Evolutionary conservation across 2,113 vertebrate species (phyloP), one percentile per base, ranked within the genome.

Genomic region (Fregetta grallaria): DNA sequence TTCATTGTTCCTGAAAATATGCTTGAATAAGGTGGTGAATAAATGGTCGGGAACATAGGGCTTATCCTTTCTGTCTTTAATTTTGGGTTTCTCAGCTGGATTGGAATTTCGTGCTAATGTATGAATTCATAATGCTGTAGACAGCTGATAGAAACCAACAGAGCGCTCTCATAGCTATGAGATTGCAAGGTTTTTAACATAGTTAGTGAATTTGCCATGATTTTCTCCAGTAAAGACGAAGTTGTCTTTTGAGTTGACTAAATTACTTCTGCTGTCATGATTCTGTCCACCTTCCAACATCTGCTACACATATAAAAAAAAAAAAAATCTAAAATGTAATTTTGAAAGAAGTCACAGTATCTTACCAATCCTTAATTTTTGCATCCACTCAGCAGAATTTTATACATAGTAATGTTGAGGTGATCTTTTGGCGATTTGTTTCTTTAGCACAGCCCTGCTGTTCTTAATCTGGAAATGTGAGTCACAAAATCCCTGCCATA

Each of bases 381-480:
- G 83, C 26, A 7, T 72, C 7, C 44, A n/a, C 20, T 88, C 91
- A 94, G 92, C 75, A 65, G 45, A 81, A 91, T 91, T 88, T 77
- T 77, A 65, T 78, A 55, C 22, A 18, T 23, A n/a, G 56, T 83
- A 86, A 45, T 66, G 89, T 86, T 73, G 82, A 90, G 86, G 56
- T 68, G 87, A 93, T 96, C 65, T 91, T 85, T 49, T 61, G 65
- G 65, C 62, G 82, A 79, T 77, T 83, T 86, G 72, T 91, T 92
- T 91, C 95, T 94, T 91, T 71, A 88, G 63, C 42, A 80, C 42
- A 84, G 72, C 55, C n/a, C 38, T 92, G 67, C 68, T 92, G 52
- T 78, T 94, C 86, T 76, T 96, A 70, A 66, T 73, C 62, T 91
- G 68, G 42, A 80, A 74, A 66, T 66, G 36, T 58, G 75, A 68